Conservation (phyloP, 2,888 invertebrate genomes). For the Acronicta alni region DNA sequence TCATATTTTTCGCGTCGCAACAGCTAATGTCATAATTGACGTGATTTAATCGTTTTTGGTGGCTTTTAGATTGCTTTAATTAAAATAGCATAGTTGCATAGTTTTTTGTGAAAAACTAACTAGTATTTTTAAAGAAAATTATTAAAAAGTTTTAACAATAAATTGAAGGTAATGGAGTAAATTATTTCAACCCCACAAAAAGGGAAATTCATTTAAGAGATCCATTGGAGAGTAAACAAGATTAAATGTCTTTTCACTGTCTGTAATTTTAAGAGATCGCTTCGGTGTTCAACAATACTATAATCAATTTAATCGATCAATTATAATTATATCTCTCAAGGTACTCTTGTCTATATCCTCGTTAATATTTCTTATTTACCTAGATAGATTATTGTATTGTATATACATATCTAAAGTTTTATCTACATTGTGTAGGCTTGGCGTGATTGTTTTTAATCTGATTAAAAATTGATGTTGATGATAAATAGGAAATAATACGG, state of each 20-base stretch:
- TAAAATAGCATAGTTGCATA: no score
- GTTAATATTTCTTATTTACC: slow-evolving; percentile 33
- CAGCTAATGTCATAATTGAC: slow-evolving; percentile 26
- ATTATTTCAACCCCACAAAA: slow-evolving; percentile 23
- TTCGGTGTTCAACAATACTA: slow-evolving; percentile 20
- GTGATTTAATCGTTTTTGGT: slow-evolving; percentile 12
- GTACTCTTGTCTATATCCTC: slow-evolving; percentile 21
- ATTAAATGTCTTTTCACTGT: slow-evolving; percentile 18
- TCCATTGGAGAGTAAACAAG: slow-evolving; percentile 22
- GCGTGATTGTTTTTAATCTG: slow-evolving; percentile 51
- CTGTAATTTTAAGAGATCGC: slow-evolving; percentile 13
- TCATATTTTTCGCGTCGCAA: slow-evolving; percentile 36
- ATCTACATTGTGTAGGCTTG: slow-evolving; percentile 38
- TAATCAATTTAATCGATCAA: slow-evolving; percentile 16
- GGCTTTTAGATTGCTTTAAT: neutral
- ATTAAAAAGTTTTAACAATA: neutral
- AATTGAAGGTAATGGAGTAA: slow-evolving; percentile 13
- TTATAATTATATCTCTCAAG: slow-evolving; percentile 34
- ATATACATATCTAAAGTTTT: slow-evolving; percentile 13
- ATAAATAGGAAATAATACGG: slow-evolving; percentile 41
- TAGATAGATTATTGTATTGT: slow-evolving; percentile 5
- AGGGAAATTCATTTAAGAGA: slow-evolving; percentile 17
- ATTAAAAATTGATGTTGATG: slow-evolving; percentile 30
- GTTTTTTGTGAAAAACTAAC: no score
- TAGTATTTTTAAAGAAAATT: neutral